Percentiles rank a stretch among this genome's conserved stretches.
These are phyloP conservation scores for Natator depressus DNA, from an alignment of 2,113 vertebrate species.

Conservation along the genomic window DNA sequence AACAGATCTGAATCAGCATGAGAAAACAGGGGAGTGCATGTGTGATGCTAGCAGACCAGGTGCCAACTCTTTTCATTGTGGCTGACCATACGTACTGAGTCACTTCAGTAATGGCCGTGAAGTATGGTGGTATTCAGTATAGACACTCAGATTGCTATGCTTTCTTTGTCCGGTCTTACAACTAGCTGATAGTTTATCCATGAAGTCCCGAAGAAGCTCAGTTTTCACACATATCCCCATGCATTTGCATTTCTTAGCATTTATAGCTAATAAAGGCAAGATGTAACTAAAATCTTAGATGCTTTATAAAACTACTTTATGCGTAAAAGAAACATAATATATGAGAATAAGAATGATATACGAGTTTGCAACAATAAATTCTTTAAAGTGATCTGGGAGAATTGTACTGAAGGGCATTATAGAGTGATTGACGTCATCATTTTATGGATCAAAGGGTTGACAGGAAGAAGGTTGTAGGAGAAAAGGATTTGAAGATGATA, in stretches of 20 bases:
- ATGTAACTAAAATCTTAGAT: too few relatives aligned
- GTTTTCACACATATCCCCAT: background rate
- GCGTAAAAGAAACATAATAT: background rate
- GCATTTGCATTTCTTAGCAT: background rate
- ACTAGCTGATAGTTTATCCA: too few relatives aligned
- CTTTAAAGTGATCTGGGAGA: background rate
- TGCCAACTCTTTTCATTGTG: background rate
- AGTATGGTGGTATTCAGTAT: too few relatives aligned
- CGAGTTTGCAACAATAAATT: slow-evolving; percentile 3
- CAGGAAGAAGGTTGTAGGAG: background rate
- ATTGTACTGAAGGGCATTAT: background rate
- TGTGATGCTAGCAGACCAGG: background rate
- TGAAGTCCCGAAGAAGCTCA: too few relatives aligned
- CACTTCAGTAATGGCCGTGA: too few relatives aligned
- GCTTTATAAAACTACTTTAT: too few relatives aligned
- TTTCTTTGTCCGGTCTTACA: too few relatives aligned
- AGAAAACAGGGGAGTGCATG: background rate
- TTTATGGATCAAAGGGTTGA: slow-evolving; percentile 17
- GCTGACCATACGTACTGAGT: background rate
- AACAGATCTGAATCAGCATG: background rate
- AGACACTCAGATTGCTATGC: too few relatives aligned
- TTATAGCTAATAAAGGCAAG: background rate
- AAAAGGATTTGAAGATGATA: background rate
- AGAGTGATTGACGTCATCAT: slow-evolving; percentile 9
- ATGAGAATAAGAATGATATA: slow-evolving; percentile 15